phyloP scores from a whole-genome alignment of 2,113 vertebrate species.

The Zapornia atra region DNA sequence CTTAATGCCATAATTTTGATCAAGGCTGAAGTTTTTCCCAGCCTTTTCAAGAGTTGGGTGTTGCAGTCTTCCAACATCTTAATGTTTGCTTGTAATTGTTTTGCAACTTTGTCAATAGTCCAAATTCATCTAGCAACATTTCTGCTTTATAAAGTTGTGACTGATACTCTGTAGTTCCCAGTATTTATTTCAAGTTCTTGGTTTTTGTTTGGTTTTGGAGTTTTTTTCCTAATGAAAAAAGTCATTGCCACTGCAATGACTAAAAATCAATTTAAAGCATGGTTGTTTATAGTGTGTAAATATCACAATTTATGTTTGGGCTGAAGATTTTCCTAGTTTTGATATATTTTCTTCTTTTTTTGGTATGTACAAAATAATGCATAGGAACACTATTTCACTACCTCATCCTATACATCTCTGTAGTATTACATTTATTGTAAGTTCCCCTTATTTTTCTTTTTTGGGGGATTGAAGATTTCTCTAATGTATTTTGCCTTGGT shows the following conservation, averaged over 20 bases:
- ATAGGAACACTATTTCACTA: neutral
- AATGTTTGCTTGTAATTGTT: neutral
- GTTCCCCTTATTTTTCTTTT: neutral
- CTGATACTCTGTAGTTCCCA: neutral
- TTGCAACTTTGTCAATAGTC: neutral
- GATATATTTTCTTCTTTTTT: neutral
- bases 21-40: neutral
- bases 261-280: neutral
- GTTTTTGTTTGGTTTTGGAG: too few relatives aligned
- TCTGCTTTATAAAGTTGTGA: neutral
- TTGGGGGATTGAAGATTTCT: neutral
- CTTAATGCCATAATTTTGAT: neutral
- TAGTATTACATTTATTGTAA: neutral
- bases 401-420: neutral
- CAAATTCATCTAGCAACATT: neutral
- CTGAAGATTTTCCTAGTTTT: neutral
- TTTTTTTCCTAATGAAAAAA: neutral
- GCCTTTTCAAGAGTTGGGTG: neutral
- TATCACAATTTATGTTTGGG: neutral
- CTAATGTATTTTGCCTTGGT: neutral
- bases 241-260: neutral
- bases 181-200: neutral
- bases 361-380: neutral
- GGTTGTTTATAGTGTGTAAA: neutral
- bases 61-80: neutral